Base-by-base conservation (phyloP, 1,140 invertebrate species). In the Diorhabda sublineata region DNA sequence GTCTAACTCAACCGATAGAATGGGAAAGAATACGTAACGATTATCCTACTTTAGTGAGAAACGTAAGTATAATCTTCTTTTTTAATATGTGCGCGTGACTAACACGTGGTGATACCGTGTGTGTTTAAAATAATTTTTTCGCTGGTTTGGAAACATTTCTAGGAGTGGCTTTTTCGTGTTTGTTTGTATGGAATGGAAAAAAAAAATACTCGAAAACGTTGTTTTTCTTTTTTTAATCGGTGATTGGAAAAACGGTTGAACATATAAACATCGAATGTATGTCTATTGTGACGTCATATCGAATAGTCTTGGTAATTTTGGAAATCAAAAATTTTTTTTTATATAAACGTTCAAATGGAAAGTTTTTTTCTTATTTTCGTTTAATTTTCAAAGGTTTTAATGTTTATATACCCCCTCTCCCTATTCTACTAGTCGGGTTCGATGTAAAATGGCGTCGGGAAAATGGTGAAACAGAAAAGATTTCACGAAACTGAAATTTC, bases 11-110 rank as follows among this genome's bases (percentile, higher is more conserved):
- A 47, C 85, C 85, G 45, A 76, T 74, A 42, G 83, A 86, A 73
- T 86, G 85, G 85, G 81, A 82, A 65, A 80, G 83, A 66, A 86
- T 87, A 70, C 80, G 82, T 64, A 81, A 81, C 71, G 84, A 85
- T 70, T 82, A 83, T 76, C 85, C 85, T 43, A 80, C 73, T 68
- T 81, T 87, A 67, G 76, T 84, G 63, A 82, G 83, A 69, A 85
- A 86, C 81, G 85, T 86, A 83, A 75, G 75, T 74, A 68, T 56
- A 58, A 11, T 57, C 41, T 41, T 43, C 43, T 5, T 70, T 26
- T 60, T n/a, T 43, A 7, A n/a, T n/a, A 26, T 11, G 5, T 9
- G 5, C 4, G 8, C 4, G 9, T 66, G 45, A 11, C 26, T 59
- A 11, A 59, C 56, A 65, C n/a, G 43, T 26, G n/a, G 11, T 65